Evolutionary conservation across 1,140 invertebrate genomes (phyloP), one percentile per base, ranked within the genome.

Genomic region (Coptotermes formosanus): DNA sequence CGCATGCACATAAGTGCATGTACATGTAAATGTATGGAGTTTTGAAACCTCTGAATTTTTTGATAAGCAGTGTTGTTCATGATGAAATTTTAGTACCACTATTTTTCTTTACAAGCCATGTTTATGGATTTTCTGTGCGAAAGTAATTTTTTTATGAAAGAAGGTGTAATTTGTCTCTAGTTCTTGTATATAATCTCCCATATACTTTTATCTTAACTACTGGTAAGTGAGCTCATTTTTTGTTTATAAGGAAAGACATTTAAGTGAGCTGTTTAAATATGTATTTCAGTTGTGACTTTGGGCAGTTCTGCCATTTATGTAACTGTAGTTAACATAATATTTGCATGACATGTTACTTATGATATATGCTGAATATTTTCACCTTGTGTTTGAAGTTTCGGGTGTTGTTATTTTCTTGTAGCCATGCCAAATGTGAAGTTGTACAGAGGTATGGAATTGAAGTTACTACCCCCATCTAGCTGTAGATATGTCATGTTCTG

Each of bases 361-460:
- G 9, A 30, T 75, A 75, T 30, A 75, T n/a, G 30, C 64, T 75
- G 64, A 75, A 75, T 75, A 75, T 75, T 30, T 30, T 75, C 25
- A 75, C 7, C 8, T n/a, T 75, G 64, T 75, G n/a, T 75, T 75
- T 75, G 64, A 75, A 75, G 64, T 25, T n/a, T n/a, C 25, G 64
- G 64, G 9, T 75, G 64, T 75, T 81, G 82, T 87, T 84, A 85
- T 86, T 87, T 87, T 84, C 84, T 87, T 87, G 87, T 87, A 87
- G 87, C 87, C 82, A 85, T 87, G 87, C 87, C 87, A 85, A 86
- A 85, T 87, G 83, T 86, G 87, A 87, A 87, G 87, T 85, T 87
- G 81, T 86, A 87, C 86, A 82, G 87, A 87, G 87, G 87, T 87
- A 87, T 87, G 87, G 55, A 86, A 52, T 43, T 83, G n/a, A 48